These are phyloP conservation scores for Phrynosoma platyrhinos DNA, from an alignment of 2,113 vertebrate genomes.

Conservation along the genomic window DNA sequence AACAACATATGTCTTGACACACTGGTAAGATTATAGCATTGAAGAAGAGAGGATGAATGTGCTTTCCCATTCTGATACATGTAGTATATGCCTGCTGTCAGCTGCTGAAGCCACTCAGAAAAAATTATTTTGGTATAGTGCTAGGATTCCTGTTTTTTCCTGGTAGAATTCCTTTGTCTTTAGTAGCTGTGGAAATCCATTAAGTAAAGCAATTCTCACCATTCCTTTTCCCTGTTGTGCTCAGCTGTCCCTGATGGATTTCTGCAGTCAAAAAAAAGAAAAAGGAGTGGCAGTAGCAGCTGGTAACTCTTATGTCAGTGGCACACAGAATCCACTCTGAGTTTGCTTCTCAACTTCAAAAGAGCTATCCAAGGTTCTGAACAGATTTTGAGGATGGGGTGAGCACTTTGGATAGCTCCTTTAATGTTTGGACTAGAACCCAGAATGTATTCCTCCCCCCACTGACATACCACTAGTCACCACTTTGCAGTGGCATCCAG, in stretches of 20 bases:
- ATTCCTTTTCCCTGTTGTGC: not conserved
- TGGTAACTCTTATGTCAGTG: not conserved
- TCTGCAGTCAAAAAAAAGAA: not conserved
- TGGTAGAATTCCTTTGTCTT: not conserved
- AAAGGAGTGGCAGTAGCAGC: not conserved
- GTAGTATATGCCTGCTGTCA: not conserved
- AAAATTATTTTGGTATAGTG: not conserved
- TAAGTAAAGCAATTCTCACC: not conserved
- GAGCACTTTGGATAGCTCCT: too few relatives aligned
- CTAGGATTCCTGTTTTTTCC: not conserved
- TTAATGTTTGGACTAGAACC: too few relatives aligned
- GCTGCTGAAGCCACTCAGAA: not conserved
- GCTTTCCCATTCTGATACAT: not conserved
- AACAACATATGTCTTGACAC: too few relatives aligned
- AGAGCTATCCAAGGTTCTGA: too few relatives aligned
- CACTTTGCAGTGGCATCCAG: not conserved
- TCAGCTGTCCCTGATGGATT: not conserved
- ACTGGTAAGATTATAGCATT: not conserved
- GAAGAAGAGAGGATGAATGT: not conserved
- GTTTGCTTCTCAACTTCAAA: too few relatives aligned
- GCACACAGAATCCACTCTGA: too few relatives aligned
- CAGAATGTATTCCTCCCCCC: not conserved
- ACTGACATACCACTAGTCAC: too few relatives aligned
- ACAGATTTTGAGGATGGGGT: too few relatives aligned
- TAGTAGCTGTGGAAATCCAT: not conserved